Conservation (phyloP, 2,113 vertebrate species). For the Noctilio leporinus region DNA sequence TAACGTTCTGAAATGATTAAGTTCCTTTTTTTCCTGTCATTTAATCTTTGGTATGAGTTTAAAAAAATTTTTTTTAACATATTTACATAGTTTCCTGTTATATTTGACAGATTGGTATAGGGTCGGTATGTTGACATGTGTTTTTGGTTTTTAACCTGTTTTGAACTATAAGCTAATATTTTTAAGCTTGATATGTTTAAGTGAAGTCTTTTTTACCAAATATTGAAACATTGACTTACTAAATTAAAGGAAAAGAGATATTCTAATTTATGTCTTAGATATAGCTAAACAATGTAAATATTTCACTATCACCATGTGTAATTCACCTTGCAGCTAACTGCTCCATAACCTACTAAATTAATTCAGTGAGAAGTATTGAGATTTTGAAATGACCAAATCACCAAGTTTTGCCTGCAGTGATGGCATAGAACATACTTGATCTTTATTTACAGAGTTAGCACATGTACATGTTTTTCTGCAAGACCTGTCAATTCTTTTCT, state of each 20-base stretch:
- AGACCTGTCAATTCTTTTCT: neutral
- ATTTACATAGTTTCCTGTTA: neutral
- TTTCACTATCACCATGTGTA: slow-evolving; percentile 18
- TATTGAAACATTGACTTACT: slow-evolving; percentile 13
- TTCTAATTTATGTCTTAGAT: neutral
- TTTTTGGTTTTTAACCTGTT: neutral
- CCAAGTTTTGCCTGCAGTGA: neutral
- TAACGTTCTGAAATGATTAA: neutral
- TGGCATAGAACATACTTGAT: neutral
- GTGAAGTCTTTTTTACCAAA: slow-evolving; percentile 23
- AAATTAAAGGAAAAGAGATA: slow-evolving; percentile 32
- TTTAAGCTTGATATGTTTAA: slow-evolving; percentile 12
- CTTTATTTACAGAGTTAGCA: slow-evolving; percentile 21
- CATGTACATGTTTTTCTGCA: neutral
- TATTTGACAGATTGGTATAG: neutral
- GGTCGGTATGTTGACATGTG: neutral
- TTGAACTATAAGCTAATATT: slow-evolving; percentile 15
- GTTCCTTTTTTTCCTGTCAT: neutral
- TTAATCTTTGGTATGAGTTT: neutral
- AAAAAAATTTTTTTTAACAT: neutral
- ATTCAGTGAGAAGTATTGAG: slow-evolving; percentile 13
- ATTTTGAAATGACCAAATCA: slow-evolving; percentile 53
- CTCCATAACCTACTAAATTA: slow-evolving; percentile 26
- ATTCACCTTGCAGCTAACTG: slow-evolving; percentile 30
- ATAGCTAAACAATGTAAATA: slow-evolving; percentile 12